Evolutionary conservation across 2,113 vertebrate genomes (phyloP).

Genomic region (Gavia stellata): DNA sequence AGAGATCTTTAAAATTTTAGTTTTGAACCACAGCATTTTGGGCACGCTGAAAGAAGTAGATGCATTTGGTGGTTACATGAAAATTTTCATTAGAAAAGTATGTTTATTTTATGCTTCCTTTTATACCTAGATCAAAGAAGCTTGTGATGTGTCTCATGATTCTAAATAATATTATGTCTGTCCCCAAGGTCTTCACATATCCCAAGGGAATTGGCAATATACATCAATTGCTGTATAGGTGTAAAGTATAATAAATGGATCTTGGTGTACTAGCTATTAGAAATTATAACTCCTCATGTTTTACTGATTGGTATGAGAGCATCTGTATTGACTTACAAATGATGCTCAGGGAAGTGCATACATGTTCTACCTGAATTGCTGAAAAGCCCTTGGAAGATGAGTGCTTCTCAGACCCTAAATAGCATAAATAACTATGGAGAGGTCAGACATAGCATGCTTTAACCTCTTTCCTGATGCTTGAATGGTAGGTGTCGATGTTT

Average conservation of each 20-base stretch:
- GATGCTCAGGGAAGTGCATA: not conserved
- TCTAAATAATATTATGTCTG: not conserved
- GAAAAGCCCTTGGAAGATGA: not conserved
- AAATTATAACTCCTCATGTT: not conserved
- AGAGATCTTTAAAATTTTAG: not conserved
- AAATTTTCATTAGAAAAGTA: not conserved
- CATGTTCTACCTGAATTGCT: not conserved
- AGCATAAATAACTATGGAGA: not conserved
- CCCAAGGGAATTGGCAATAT: not conserved
- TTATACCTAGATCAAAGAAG: conserved; percentile 13
- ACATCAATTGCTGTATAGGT: not conserved
- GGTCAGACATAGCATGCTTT: not conserved
- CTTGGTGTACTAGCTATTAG: not conserved
- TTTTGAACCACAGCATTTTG: not conserved
- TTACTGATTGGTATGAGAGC: not conserved
- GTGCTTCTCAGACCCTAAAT: not conserved
- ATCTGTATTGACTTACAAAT: not conserved
- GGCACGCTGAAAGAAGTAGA: not conserved
- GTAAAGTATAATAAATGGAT: not conserved
- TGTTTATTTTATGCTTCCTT: not conserved
- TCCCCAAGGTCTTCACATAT: not conserved
- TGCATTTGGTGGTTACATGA: not conserved
- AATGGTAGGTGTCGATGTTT: conserved; percentile 3
- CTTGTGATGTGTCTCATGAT: not conserved
- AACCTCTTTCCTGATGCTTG: not conserved